A percentile compares a stretch with the other conserved stretches of the same genome.
Evolutionary conservation across 2,888 invertebrate genomes (phyloP).

Genomic region (Macropis europaea): DNA sequence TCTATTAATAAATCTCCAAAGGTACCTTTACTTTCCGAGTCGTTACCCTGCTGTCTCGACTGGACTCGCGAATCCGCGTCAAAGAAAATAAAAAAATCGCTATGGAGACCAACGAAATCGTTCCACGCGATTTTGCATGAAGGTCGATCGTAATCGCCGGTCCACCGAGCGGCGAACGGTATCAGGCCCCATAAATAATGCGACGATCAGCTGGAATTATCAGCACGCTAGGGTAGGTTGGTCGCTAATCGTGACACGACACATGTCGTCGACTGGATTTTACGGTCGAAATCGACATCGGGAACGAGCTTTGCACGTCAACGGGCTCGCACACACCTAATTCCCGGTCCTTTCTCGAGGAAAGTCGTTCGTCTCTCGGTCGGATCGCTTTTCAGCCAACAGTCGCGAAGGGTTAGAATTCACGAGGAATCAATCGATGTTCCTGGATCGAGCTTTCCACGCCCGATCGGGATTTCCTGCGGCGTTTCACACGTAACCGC

Average conservation of each 20-base stretch:
- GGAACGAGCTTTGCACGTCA: conserved; percentile 46
- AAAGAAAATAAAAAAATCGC: too few species aligned
- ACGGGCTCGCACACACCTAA: conserved; percentile 36
- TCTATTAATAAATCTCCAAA: too few species aligned
- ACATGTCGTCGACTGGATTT: conserved; percentile 40
- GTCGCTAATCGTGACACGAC: conserved; percentile 43
- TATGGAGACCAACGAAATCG: too few species aligned
- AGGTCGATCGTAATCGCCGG: conserved; percentile 8
- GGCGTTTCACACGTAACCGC: conserved; percentile 50
- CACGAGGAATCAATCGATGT: conserved; percentile 49
- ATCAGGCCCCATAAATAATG: conserved; percentile 33
- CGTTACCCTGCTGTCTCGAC: too few species aligned
- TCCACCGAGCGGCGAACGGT: neutral
- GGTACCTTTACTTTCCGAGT: too few species aligned
- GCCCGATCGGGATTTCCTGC: conserved; percentile 50
- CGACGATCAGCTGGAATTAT: conserved; percentile 43
- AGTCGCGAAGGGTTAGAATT: conserved; percentile 30
- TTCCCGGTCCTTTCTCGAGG: conserved; percentile 29
- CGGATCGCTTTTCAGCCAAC: conserved; percentile 37
- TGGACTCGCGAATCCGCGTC: too few species aligned
- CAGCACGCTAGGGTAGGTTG: conserved; percentile 30
- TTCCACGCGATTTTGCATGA: conserved; percentile 10
- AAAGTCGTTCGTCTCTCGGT: conserved; percentile 48
- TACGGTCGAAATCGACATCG: conserved; percentile 41
- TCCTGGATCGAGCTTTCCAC: conserved; percentile 52